Evolutionary conservation across 2,113 vertebrate species (phyloP), one percentile per base, ranked within the genome.

Genomic region (Ranitomeya imitator): DNA sequence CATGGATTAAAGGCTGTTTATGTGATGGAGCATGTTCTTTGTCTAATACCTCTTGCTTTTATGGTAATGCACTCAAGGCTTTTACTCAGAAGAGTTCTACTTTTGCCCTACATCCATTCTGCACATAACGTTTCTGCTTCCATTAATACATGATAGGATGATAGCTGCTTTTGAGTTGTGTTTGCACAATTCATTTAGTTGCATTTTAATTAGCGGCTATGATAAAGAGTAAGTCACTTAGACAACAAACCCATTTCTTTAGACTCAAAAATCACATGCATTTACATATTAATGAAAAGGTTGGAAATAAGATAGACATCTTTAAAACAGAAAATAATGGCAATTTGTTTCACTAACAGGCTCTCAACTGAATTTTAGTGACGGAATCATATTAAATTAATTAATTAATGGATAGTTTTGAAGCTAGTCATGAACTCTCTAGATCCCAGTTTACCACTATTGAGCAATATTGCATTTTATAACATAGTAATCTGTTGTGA

Each of bases 61-160:
- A 86, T 65, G 37, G 74, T 67, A 86, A 86, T 86, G 85, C 37
- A 79, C 85, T 78, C 26, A 15, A 79, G 14, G 74, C 85, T 86
- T 65, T 78, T 65, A 63, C 77, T 76, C 14, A 86, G 31, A 19
- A 60, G 74, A 78, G n/a, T 65, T 6, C 31, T 63, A 85, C 15
- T 73, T 85, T 85, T 10, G 37, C 37, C 3, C 37, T 45, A 31
- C 37, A 63, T 78, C 69, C 31, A 61, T 63, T 79, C 74, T 86
- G 55, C 57, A 86, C 51, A 83, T 69, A 83, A 69, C 63, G 19
- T 79, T 21, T 86, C 76, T 18, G 74, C 31, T 67, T 86, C 85
- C 60, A 65, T 79, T 79, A 67, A 57, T 55, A 79, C 51, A 86
- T 65, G 16, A 65, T 65, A 26, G 19, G 19, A 54, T 86, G 74